phyloP scores from a whole-genome alignment of 2,888 invertebrate species.

The Pocota personata region DNA sequence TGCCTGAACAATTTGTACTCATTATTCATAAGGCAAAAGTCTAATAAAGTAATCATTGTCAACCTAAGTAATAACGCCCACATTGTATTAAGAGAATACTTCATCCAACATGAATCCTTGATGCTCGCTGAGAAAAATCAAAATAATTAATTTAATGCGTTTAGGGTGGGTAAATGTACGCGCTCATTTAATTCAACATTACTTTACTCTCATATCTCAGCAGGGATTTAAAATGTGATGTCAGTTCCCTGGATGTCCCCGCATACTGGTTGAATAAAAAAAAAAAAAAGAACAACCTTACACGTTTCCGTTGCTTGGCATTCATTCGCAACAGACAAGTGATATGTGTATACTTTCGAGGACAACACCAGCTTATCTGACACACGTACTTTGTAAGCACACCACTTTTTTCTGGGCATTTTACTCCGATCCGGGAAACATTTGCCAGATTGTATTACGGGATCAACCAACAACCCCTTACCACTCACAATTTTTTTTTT shows the following conservation, averaged over 20 bases:
- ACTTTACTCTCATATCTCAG: conserved; percentile 30
- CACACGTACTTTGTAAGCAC: conserved; percentile 22
- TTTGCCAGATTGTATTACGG: conserved; percentile 38
- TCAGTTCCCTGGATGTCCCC: conserved; percentile 13
- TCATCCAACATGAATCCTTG: background rate
- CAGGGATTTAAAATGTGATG: conserved; percentile 35
- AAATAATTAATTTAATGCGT: conserved; percentile 44
- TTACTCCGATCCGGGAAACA: conserved; percentile 36
- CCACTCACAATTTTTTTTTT: background rate
- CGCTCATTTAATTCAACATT: conserved; percentile 43
- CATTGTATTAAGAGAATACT: background rate
- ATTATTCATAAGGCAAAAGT: conserved; percentile 1
- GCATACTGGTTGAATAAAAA: conserved; percentile 10
- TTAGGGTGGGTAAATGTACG: conserved; percentile 33
- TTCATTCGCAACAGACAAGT: conserved; percentile 15
- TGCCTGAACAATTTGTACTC: background rate
- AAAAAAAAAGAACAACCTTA: background rate
- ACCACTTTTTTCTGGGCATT: conserved; percentile 22
- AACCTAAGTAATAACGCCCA: conserved; percentile 3
- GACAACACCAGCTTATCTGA: conserved; percentile 28
- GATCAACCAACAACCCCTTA: conserved; percentile 13
- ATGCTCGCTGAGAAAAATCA: conserved; percentile 24
- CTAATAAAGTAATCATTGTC: conserved; percentile 3
- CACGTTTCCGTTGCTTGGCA: conserved; percentile 15
- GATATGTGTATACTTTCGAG: conserved; percentile 6